A percentile compares a stretch with the other conserved stretches of the same genome.
Conservation (phyloP, 2,888 invertebrate genomes). For the Conomelus anceps region DNA sequence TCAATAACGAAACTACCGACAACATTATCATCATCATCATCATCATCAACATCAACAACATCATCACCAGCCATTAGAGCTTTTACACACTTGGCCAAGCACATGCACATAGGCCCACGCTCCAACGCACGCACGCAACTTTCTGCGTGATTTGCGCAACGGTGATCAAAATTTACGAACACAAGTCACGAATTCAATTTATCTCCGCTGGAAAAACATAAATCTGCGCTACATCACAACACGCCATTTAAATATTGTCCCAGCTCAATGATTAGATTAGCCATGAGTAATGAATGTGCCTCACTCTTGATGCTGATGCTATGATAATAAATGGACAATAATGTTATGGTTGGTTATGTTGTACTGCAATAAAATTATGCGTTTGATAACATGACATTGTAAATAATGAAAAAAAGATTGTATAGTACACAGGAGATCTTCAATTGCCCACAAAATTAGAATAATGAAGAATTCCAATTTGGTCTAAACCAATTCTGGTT, state of each 20-base stretch:
- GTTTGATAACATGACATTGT: too few relatives aligned
- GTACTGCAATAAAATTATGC: too few relatives aligned
- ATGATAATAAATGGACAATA: too few relatives aligned
- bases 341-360: too few relatives aligned
- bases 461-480: too few relatives aligned
- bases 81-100: neutral
- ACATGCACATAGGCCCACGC: neutral
- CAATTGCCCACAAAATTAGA: too few relatives aligned
- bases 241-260: neutral
- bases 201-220: neutral
- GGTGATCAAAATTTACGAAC: neutral
- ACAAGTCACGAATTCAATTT: neutral
- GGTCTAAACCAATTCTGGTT: too few relatives aligned
- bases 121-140: neutral
- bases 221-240: neutral
- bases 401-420: too few relatives aligned
- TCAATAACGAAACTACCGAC: neutral
- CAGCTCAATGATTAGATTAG: neutral
- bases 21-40: neutral
- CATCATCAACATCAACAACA: neutral
- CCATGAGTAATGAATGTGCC: neutral
- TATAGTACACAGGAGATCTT: too few relatives aligned
- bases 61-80: neutral
- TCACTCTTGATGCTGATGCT: too few relatives aligned
- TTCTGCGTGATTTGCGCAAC: neutral